Conservation (phyloP, 2,797 vertebrate species). For the Tiaroga cobitis region DNA sequence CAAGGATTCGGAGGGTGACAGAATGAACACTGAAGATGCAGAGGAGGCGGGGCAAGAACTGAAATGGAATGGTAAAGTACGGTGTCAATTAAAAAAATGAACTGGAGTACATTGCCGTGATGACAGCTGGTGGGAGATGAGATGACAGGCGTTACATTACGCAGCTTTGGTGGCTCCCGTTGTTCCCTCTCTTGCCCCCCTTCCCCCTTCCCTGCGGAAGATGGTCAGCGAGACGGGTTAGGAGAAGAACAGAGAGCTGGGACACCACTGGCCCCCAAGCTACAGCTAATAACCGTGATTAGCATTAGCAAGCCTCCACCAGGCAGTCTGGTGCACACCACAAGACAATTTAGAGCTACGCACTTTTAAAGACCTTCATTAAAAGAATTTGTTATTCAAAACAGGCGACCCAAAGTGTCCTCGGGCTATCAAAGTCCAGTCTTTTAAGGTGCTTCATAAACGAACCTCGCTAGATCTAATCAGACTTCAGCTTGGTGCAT, state of each 20-base stretch:
- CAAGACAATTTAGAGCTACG: slow-evolving; percentile 42
- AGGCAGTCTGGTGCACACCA: slow-evolving; percentile 45
- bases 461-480: slow-evolving; percentile 68
- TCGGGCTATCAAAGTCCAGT: slow-evolving; percentile 41
- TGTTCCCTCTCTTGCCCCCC: slow-evolving; percentile 52
- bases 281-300: slow-evolving; percentile 78
- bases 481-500: slow-evolving; percentile 67
- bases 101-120: slow-evolving; percentile 76
- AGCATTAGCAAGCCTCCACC: slow-evolving; percentile 47
- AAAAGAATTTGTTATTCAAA: slow-evolving; percentile 83
- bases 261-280: slow-evolving; percentile 81
- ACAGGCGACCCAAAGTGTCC: slow-evolving; percentile 71
- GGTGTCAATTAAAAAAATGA: slow-evolving; percentile 99
- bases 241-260: slow-evolving; percentile 60
- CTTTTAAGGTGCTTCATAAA: slow-evolving; percentile 33
- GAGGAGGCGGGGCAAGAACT: slow-evolving; percentile 65
- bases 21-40: slow-evolving; percentile 21
- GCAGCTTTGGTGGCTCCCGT: slow-evolving; percentile 81
- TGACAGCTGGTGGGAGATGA: slow-evolving; percentile 92
- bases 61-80: slow-evolving; percentile 81
- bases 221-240: slow-evolving; percentile 55
- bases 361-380: slow-evolving; percentile 78
- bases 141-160: slow-evolving; percentile 89
- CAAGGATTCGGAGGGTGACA: slow-evolving; percentile 64
- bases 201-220: slow-evolving; percentile 66